These are phyloP conservation scores for Melanotaenia duboulayi DNA, from an alignment of 2,113 vertebrate genomes.

Conservation along the genomic window DNA sequence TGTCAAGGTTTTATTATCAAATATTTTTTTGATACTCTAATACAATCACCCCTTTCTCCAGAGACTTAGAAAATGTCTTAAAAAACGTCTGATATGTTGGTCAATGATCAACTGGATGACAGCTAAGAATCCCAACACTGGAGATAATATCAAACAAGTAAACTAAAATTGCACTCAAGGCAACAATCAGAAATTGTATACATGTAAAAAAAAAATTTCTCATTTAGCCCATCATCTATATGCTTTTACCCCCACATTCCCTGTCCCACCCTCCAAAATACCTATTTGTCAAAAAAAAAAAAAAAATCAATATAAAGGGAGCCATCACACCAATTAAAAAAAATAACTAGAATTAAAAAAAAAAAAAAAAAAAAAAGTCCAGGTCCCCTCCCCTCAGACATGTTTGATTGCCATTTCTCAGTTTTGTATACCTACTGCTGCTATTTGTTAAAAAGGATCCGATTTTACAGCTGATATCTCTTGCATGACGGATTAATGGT, in stretches of 20 bases:
- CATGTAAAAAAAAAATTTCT: constrained; percentile 68
- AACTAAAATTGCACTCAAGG: constrained; percentile 79
- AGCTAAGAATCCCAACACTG: constrained; percentile 79
- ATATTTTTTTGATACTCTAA: constrained; percentile 51
- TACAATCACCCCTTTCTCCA: constrained; percentile 53
- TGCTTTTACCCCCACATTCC: constrained; percentile 16
- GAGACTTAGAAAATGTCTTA: constrained; percentile 44
- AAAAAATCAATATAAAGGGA: constrained; percentile 39
- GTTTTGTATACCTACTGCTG: constrained; percentile 67
- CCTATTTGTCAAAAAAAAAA: constrained; percentile 51
- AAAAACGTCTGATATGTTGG: constrained; percentile 78
- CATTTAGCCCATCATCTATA: constrained; percentile 60
- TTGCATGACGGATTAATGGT: constrained; percentile 43
- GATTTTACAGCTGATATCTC: constrained; percentile 56
- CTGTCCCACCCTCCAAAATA: constrained; percentile 9
- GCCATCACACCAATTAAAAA: constrained; percentile 18
- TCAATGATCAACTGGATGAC: constrained; percentile 67
- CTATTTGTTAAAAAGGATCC: constrained; percentile 51
- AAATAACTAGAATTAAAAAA: background rate
- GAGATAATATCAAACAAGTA: constrained; percentile 79
- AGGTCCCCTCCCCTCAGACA: constrained; percentile 46
- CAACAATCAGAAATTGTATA: constrained; percentile 74
- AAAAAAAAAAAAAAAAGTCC: constrained; percentile 31
- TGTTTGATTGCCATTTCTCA: constrained; percentile 67
- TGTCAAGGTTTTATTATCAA: constrained; percentile 73